Percentiles rank a stretch among this genome's conserved stretches.
These are phyloP conservation scores for Halichoerus grypus DNA, from an alignment of 2,113 vertebrate species.

Conservation along the genomic window DNA sequence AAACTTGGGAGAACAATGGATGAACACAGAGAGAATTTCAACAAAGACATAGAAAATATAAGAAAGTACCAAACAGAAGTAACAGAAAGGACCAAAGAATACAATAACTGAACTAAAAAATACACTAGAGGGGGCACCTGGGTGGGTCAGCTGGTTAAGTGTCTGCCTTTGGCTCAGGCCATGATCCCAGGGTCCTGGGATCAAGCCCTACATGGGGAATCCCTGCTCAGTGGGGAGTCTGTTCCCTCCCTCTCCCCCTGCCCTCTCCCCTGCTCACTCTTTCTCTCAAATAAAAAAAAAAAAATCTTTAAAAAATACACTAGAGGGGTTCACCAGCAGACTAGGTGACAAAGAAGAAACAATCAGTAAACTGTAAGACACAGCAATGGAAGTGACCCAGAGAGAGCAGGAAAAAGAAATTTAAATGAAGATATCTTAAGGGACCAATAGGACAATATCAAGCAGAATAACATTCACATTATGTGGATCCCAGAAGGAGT, in stretches of 20 bases:
- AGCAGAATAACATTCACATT: neutral
- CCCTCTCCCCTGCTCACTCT: neutral
- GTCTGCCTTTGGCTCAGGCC: neutral
- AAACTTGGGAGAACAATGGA: neutral
- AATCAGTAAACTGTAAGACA: neutral
- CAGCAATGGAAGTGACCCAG: neutral
- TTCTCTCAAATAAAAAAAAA: neutral
- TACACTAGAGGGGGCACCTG: neutral
- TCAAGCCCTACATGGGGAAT: neutral
- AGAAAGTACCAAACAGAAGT: neutral
- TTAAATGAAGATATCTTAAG: neutral
- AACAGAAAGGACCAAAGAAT: neutral
- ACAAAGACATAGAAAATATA: neutral
- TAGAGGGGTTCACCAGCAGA: neutral
- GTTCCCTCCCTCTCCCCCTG: neutral
- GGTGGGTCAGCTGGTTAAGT: neutral
- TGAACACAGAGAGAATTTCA: neutral
- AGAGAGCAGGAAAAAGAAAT: neutral
- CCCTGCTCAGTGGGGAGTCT: neutral
- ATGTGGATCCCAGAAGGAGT: neutral
- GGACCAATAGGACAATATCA: neutral
- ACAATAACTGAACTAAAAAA: neutral
- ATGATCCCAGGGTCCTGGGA: neutral
- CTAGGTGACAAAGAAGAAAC: neutral
- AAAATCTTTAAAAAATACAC: neutral